These are phyloP conservation scores for Platycheirus rosarum DNA, from an alignment of 2,888 invertebrate species.

Conservation along the genomic window DNA sequence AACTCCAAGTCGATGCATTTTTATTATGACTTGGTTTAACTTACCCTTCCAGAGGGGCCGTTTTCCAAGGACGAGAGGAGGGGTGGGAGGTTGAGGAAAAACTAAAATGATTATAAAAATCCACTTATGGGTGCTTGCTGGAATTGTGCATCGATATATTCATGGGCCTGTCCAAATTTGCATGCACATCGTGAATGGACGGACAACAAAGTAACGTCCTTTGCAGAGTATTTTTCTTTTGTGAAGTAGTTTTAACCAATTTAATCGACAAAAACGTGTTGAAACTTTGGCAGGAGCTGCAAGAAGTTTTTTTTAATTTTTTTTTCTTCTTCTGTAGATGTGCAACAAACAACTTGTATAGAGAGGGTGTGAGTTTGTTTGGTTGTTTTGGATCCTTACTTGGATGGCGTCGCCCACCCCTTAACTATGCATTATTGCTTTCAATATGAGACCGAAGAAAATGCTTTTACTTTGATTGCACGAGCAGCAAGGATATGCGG, in stretches of 20 bases:
- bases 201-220: constrained; percentile 67
- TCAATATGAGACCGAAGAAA: constrained; percentile 5
- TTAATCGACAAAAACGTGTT: constrained; percentile 70
- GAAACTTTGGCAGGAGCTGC: constrained; percentile 43
- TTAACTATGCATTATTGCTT: neutral
- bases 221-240: constrained; percentile 55
- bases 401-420: neutral
- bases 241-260: constrained; percentile 68
- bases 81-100: constrained; percentile 16
- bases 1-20: constrained; percentile 70
- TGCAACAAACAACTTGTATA: neutral
- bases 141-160: constrained; percentile 69
- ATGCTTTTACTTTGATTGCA: constrained; percentile 66
- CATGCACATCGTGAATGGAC: constrained; percentile 37
- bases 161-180: constrained; percentile 66
- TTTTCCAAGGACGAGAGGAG: neutral
- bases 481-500: too few species aligned
- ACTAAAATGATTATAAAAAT: constrained; percentile 69
- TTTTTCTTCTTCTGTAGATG: neutral
- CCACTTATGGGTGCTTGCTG: constrained; percentile 64
- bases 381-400: too few species aligned
- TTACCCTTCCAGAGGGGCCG: too few species aligned
- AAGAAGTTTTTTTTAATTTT: too few species aligned
- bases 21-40: constrained; percentile 53
- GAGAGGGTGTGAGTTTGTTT: constrained; percentile 11